Base-by-base conservation (phyloP, 2,888 invertebrate species). In the Aphelenchoides bicaudatus region DNA sequence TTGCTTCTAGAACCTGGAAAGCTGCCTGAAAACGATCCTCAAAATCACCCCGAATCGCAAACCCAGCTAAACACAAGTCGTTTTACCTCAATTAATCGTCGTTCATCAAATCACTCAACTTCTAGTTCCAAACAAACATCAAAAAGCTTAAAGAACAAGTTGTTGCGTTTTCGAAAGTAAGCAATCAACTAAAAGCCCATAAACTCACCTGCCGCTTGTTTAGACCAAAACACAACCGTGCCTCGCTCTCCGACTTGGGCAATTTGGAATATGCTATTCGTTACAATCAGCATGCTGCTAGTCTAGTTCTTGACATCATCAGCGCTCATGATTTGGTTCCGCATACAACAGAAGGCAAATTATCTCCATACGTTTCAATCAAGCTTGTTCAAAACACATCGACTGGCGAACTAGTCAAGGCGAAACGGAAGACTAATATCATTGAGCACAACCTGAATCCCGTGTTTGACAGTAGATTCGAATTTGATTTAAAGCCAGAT, bases 401-500 rank as follows among this genome's bases (percentile, higher is more conserved):
- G 38, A 50, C 38, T 2, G 21, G 38, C n/a, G n/a, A n/a, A n/a
- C n/a, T n/a, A 52, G 59, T 62, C 51, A 62, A 70, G 29, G 64
- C 55, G 39, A 73, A 73, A 56, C 58, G 62, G 62, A 70, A 70
- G 57, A 74, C 73, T 13, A 55, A 61, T 6, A 65, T 64, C 3
- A 59, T 65, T 31, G 62, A 60, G 38, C 61, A 66, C 28, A 62
- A 64, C 3, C 25, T 25, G 8, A 19, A 10, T 21, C n/a, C n/a
- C n/a, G 43, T 6, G 23, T 8, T 55, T 38, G 31, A n/a, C n/a
- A n/a, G n/a, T 54, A 74, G 72, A 27, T 70, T 76, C 59, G 71
- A 73, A 52, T 73, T 77, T 56, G 73, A 71, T 49, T 53, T 76
- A 10, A 62, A 68, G 19, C 59, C 60, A 16, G 62, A 65, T n/a